A percentile compares a stretch with the other conserved stretches of the same genome.
These are phyloP conservation scores for Dicranocentrus wangi DNA, from an alignment of 2,888 invertebrate species.

Conservation along the genomic window DNA sequence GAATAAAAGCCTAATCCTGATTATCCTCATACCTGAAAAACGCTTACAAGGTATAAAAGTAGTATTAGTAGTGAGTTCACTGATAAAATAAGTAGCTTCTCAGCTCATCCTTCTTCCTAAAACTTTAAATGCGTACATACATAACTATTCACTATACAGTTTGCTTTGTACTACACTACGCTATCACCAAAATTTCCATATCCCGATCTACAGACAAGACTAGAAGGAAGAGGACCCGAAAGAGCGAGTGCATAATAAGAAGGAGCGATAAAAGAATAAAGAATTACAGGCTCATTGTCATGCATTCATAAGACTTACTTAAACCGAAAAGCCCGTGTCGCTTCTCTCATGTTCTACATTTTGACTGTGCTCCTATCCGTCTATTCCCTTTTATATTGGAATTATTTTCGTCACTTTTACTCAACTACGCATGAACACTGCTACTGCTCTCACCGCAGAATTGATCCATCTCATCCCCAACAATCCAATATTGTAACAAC, in stretches of 20 bases:
- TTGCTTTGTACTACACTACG: no score
- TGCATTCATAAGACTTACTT: slow-evolving; percentile 49
- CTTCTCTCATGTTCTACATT: slow-evolving; percentile 23
- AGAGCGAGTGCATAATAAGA: background rate
- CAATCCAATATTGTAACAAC: slow-evolving; percentile 61
- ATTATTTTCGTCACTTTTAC: background rate
- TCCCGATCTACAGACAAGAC: background rate
- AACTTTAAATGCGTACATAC: slow-evolving; percentile 28
- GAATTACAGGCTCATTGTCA: slow-evolving; percentile 61
- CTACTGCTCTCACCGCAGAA: slow-evolving; percentile 37
- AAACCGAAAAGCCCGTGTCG: slow-evolving; percentile 39
- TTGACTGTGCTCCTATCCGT: background rate
- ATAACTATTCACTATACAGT: no score
- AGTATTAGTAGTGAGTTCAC: slow-evolving; percentile 59
- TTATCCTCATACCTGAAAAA: slow-evolving; percentile 66
- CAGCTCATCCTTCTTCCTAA: slow-evolving; percentile 48
- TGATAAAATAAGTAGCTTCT: slow-evolving; percentile 62
- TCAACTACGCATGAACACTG: slow-evolving; percentile 30
- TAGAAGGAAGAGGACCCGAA: no score
- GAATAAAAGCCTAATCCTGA: slow-evolving; percentile 65
- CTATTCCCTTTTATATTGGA: background rate
- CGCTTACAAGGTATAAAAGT: slow-evolving; percentile 65
- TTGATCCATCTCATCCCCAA: slow-evolving; percentile 55
- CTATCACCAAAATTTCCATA: slow-evolving; percentile 8
- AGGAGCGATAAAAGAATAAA: slow-evolving; percentile 34